Evolutionary conservation across 2,888 invertebrate species (phyloP).

Genomic region (Encarsia formosa): DNA sequence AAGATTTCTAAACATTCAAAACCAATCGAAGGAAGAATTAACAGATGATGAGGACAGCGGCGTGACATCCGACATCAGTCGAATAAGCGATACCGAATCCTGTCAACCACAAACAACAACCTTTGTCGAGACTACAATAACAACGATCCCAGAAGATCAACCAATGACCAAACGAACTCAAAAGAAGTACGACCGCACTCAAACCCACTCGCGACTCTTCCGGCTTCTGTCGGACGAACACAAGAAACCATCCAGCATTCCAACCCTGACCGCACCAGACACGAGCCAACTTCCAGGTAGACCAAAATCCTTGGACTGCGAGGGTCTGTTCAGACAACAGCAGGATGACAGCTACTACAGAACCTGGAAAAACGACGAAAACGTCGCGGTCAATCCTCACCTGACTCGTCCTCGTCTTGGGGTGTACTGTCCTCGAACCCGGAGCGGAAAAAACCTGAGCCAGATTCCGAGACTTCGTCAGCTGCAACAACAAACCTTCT

Average conservation of each 20-base stretch:
- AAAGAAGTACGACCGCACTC: constrained; percentile 64
- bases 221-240: constrained; percentile 61
- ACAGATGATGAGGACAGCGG: constrained; percentile 66
- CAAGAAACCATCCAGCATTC: constrained; percentile 24
- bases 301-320: constrained; percentile 24
- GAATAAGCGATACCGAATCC: constrained; percentile 62
- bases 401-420: constrained; percentile 50
- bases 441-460: constrained; percentile 58
- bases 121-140: background rate
- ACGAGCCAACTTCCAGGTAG: constrained; percentile 7
- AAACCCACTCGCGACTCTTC: constrained; percentile 69
- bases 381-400: constrained; percentile 20
- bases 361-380: constrained; percentile 35
- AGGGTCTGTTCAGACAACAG: constrained; percentile 8
- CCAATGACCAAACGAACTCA: constrained; percentile 49
- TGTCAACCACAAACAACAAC: constrained; percentile 57
- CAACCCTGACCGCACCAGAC: background rate
- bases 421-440: constrained; percentile 62
- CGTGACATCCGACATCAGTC: constrained; percentile 66
- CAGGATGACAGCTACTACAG: constrained; percentile 37
- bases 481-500: background rate
- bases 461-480: constrained; percentile 24
- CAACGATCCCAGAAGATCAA: background rate
- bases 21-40: constrained; percentile 38
- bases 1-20: constrained; percentile 31